Evolutionary conservation across 2,888 invertebrate species (phyloP).

Genomic region (Dryobotodes eremita): DNA sequence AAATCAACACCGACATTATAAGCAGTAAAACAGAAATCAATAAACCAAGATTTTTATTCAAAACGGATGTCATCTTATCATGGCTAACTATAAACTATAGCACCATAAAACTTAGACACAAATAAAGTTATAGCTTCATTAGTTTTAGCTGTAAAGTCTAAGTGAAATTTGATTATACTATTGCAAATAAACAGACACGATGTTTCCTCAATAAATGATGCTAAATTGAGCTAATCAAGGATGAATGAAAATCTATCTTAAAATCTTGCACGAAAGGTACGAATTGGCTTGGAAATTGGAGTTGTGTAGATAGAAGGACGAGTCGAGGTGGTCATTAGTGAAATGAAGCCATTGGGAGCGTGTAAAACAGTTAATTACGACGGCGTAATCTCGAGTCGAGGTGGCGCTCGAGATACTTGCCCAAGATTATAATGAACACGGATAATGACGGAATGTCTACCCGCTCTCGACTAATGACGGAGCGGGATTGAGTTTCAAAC

Average conservation of each 20-base stretch:
- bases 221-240: constrained; percentile 51
- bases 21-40: constrained; percentile 21
- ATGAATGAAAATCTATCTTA: constrained; percentile 55
- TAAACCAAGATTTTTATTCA: constrained; percentile 45
- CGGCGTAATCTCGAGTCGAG: constrained; percentile 78
- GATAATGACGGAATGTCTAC: constrained; percentile 70
- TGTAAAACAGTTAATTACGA: constrained; percentile 89
- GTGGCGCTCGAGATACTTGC: constrained; percentile 74
- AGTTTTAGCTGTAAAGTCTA: constrained; percentile 42
- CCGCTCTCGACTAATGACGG: constrained; percentile 57
- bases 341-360: constrained; percentile 88
- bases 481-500: constrained; percentile 47
- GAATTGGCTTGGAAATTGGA: constrained; percentile 67
- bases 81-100: constrained; percentile 31
- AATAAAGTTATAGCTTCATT: constrained; percentile 54
- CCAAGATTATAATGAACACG: constrained; percentile 77
- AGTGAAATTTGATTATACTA: constrained; percentile 58
- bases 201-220: constrained; percentile 57
- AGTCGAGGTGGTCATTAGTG: constrained; percentile 86
- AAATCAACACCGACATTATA: constrained; percentile 21
- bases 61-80: constrained; percentile 47
- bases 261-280: constrained; percentile 66
- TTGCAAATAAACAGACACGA: constrained; percentile 55
- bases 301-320: constrained; percentile 77
- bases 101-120: constrained; percentile 44